A percentile compares a stretch with the other conserved stretches of the same genome.
phyloP scores from a whole-genome alignment of 2,797 vertebrate genomes.

The Acanthurus lineatus region DNA sequence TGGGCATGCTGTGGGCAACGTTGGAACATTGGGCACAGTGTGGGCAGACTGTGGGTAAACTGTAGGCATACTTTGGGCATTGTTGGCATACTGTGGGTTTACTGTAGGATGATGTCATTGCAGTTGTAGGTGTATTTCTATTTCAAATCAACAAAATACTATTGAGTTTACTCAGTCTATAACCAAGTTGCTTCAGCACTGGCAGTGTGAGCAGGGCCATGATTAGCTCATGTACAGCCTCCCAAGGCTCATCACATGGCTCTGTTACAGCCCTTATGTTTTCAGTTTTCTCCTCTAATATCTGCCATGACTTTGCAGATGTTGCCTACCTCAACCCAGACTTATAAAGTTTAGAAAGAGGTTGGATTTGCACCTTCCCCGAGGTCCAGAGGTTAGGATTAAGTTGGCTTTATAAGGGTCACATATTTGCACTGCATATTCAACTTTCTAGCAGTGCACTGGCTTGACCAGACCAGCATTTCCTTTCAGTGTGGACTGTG shows the following conservation, averaged over 20 bases:
- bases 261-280: not conserved
- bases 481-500: conserved; percentile 2
- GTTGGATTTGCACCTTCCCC: not conserved
- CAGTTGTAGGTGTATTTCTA: too few species aligned
- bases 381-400: not conserved
- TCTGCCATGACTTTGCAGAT: not conserved
- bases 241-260: not conserved
- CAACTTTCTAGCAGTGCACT: conserved; percentile 7
- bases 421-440: not conserved
- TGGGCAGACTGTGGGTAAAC: too few species aligned
- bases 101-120: too few species aligned
- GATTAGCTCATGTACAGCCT: not conserved
- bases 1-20: too few species aligned
- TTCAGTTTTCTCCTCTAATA: not conserved
- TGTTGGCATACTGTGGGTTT: too few species aligned
- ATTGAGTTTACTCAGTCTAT: too few species aligned
- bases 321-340: not conserved
- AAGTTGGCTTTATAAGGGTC: conserved; percentile 6
- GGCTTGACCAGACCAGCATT: not conserved
- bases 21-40: too few species aligned
- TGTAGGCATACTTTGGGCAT: too few species aligned
- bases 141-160: too few species aligned
- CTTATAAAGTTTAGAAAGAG: not conserved
- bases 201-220: not conserved
- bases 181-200: not conserved